A percentile compares a stretch with the other conserved stretches of the same genome.
phyloP scores from a whole-genome alignment of 2,888 invertebrate species.

The Scaeva pyrastri region DNA sequence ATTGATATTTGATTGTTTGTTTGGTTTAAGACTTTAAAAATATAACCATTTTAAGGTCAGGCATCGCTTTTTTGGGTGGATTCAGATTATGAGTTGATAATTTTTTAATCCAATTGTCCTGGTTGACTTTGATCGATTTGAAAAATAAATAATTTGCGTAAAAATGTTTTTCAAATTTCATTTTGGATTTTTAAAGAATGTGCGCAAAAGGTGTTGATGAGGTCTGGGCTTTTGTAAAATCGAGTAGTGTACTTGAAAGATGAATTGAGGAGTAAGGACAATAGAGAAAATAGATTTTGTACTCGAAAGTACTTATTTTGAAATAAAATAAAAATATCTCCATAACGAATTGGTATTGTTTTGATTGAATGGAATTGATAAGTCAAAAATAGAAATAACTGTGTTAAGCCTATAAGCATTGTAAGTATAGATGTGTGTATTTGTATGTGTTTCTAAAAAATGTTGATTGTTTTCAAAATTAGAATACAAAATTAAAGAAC shows the following conservation, averaged over 20 bases:
- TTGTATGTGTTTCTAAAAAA: no score
- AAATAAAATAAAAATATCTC: no score
- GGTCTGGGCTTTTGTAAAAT: constrained; percentile 30
- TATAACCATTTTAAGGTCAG: background rate
- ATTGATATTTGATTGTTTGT: constrained; percentile 75
- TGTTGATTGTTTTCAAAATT: no score
- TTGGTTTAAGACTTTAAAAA: constrained; percentile 58
- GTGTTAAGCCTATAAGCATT: no score
- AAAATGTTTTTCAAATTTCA: constrained; percentile 18
- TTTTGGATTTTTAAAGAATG: background rate
- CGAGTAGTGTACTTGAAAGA: constrained; percentile 32
- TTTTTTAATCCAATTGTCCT: constrained; percentile 70
- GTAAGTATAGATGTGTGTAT: no score
- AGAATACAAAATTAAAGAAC: no score
- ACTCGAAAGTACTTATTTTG: no score
- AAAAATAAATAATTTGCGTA: constrained; percentile 58
- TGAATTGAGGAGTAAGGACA: background rate
- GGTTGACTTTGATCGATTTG: constrained; percentile 69
- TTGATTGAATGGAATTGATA: no score
- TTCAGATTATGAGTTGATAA: constrained; percentile 72
- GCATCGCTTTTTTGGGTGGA: constrained; percentile 36
- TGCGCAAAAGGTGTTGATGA: constrained; percentile 51
- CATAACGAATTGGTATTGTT: no score
- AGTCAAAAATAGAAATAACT: no score
- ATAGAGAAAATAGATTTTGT: background rate